These are phyloP conservation scores for Argynnis bischoffii DNA, from an alignment of 2,888 invertebrate genomes.

Conservation along the genomic window DNA sequence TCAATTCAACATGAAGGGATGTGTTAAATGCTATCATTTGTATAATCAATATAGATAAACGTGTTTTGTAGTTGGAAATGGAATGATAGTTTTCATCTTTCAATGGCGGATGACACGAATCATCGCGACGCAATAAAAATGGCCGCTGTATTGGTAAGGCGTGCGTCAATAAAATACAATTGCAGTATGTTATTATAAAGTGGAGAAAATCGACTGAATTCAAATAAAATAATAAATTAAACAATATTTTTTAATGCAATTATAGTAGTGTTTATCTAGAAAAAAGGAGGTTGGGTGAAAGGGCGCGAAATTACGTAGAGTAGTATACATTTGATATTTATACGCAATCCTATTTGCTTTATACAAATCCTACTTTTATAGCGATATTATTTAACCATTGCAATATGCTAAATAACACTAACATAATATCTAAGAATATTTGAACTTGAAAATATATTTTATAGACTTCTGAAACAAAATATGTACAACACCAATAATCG, in stretches of 20 bases:
- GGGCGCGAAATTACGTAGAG: slow-evolving; percentile 77
- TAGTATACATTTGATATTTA: slow-evolving; percentile 37
- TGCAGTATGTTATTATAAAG: slow-evolving; percentile 48
- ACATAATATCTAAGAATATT: neutral
- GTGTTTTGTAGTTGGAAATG: slow-evolving; percentile 60
- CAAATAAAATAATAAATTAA: slow-evolving; percentile 15
- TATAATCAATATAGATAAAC: slow-evolving; percentile 43
- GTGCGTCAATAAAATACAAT: slow-evolving; percentile 71
- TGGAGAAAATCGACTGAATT: neutral
- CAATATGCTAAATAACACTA: neutral
- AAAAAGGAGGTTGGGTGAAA: slow-evolving; percentile 59
- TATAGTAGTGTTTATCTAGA: slow-evolving; percentile 23
- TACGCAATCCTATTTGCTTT: slow-evolving; percentile 22
- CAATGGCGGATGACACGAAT: slow-evolving; percentile 83
- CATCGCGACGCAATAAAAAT: slow-evolving; percentile 82
- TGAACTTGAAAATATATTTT: slow-evolving; percentile 1
- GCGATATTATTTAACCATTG: neutral
- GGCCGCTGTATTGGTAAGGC: slow-evolving; percentile 81
- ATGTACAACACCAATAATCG: slow-evolving; percentile 17
- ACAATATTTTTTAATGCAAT: slow-evolving; percentile 23
- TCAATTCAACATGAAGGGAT: slow-evolving; percentile 57
- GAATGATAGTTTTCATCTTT: slow-evolving; percentile 64
- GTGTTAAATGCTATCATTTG: slow-evolving; percentile 58
- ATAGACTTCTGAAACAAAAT: neutral
- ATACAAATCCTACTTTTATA: neutral